Conservation (phyloP, 2,888 invertebrate species). For the Oegoconia quadripuncta region DNA sequence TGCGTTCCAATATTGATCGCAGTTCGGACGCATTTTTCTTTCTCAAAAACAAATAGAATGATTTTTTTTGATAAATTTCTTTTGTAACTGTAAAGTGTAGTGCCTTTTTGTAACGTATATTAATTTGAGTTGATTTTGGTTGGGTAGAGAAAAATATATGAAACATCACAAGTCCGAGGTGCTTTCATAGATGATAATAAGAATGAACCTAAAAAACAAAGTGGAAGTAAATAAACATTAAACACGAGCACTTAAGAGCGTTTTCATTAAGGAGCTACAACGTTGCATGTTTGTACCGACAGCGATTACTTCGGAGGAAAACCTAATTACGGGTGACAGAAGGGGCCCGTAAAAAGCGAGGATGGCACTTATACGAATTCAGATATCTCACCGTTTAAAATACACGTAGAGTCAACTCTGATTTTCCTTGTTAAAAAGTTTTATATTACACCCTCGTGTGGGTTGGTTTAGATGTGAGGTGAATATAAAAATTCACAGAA, state of each 20-base stretch:
- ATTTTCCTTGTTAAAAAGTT: conserved; percentile 2
- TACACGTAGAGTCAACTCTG: conserved; percentile 6
- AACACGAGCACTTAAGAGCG: conserved; percentile 66
- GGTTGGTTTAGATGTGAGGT: too few species aligned
- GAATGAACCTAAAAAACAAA: conserved; percentile 58
- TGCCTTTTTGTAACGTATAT: too few species aligned
- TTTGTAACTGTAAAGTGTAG: neutral
- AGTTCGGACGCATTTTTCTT: conserved; percentile 27
- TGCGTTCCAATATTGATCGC: conserved; percentile 49
- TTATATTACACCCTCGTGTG: too few species aligned
- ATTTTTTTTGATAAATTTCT: too few species aligned
- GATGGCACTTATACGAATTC: conserved; percentile 27
- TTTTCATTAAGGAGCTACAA: conserved; percentile 70
- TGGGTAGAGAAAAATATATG: too few species aligned
- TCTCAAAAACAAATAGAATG: neutral
- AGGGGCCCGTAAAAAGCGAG: conserved; percentile 37
- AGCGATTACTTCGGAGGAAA: conserved; percentile 63
- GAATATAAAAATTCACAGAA: too few species aligned
- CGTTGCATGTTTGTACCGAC: conserved; percentile 66
- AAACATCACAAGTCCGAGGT: conserved; percentile 34
- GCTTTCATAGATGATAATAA: conserved; percentile 46
- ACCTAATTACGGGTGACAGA: conserved; percentile 67
- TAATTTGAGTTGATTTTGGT: too few species aligned
- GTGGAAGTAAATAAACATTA: conserved; percentile 70
- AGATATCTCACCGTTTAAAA: conserved; percentile 14